Conservation (phyloP, 2,797 vertebrate genomes). For the Anguilla obscura region DNA sequence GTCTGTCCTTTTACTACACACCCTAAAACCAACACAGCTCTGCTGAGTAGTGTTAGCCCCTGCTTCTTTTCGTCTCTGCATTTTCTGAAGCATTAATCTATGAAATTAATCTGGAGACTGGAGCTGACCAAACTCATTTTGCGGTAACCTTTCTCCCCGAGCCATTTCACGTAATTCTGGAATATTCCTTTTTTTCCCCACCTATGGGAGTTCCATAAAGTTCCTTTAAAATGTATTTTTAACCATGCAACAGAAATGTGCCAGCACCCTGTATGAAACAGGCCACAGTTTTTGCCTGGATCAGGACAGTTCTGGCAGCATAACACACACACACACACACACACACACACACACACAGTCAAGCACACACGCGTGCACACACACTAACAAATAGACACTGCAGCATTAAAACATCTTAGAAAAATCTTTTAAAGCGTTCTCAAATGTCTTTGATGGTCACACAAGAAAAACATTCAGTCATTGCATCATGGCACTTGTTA, state of each 20-base stretch:
- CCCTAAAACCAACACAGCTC: constrained; percentile 37
- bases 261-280: background rate
- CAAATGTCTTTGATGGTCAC: background rate
- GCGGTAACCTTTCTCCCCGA: constrained; percentile 45
- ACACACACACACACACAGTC: background rate
- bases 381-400: background rate
- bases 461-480: background rate
- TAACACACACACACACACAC: background rate
- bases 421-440: background rate
- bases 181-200: background rate
- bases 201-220: background rate
- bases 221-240: constrained; percentile 11
- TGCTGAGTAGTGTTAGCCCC: constrained; percentile 51
- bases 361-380: background rate
- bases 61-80: constrained; percentile 49
- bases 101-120: constrained; percentile 56
- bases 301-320: background rate
- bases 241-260: background rate
- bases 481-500: background rate
- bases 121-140: constrained; percentile 43
- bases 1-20: constrained; percentile 29
- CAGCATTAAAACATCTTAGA: background rate
- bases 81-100: constrained; percentile 59
- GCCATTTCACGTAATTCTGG: constrained; percentile 15
- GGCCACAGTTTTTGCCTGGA: background rate